These are phyloP conservation scores for Naso thynnoides DNA, from an alignment of 2,797 vertebrate species.

Conservation along the genomic window DNA sequence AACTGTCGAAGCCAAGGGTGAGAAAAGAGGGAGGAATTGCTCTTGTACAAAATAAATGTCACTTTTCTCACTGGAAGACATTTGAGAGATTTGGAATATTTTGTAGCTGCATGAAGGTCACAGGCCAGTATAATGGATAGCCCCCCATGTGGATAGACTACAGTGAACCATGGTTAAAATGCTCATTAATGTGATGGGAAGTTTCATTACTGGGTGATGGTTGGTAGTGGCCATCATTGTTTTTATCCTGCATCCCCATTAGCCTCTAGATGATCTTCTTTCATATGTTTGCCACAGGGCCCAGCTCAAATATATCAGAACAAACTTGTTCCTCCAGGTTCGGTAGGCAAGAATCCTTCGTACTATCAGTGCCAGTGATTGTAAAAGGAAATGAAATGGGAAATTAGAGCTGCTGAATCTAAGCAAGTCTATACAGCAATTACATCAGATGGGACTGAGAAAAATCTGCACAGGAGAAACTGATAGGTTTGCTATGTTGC, in stretches of 20 bases:
- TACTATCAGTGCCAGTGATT: constrained; percentile 27
- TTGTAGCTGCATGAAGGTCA: constrained; percentile 27
- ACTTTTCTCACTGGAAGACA: constrained; percentile 23
- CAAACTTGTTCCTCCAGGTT: constrained; percentile 21
- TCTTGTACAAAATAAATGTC: constrained; percentile 14
- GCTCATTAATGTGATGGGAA: constrained; percentile 71
- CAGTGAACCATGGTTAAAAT: constrained; percentile 59
- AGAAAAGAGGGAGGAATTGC: constrained; percentile 2
- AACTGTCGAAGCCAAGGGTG: constrained; percentile 31
- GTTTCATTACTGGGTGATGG: constrained; percentile 50
- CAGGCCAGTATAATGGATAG: constrained; percentile 34
- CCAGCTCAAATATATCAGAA: constrained; percentile 12
- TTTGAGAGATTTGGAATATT: constrained; percentile 33
- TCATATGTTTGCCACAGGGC: constrained; percentile 26
- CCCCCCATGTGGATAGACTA: constrained; percentile 31
- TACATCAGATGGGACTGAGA: constrained; percentile 28
- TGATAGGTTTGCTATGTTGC: constrained; percentile 38
- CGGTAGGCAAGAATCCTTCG: constrained; percentile 20
- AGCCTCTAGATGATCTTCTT: constrained; percentile 36
- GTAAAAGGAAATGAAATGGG: constrained; percentile 34
- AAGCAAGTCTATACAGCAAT: constrained; percentile 23
- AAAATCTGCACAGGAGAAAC: constrained; percentile 38
- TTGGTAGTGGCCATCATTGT: constrained; percentile 50
- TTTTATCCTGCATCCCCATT: constrained; percentile 44
- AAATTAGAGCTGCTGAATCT: constrained; percentile 35